Evolutionary conservation across 2,113 vertebrate species (phyloP).

Genomic region (Eudyptes chrysolophus): DNA sequence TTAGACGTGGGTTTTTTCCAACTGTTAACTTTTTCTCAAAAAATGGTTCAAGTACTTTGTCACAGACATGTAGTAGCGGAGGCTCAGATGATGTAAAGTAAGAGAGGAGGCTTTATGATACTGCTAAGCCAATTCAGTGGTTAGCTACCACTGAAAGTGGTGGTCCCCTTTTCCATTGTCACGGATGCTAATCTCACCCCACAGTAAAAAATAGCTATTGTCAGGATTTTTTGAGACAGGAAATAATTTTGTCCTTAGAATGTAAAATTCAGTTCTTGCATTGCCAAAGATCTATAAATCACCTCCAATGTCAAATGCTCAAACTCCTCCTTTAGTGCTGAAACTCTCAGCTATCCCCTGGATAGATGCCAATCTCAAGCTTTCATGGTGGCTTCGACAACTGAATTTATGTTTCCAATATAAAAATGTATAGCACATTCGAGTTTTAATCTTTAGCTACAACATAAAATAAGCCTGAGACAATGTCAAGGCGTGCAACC

Average conservation of each 20-base stretch:
- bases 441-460: neutral
- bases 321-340: neutral
- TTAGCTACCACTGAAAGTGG: neutral
- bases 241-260: neutral
- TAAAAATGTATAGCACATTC: neutral
- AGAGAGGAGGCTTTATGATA: neutral
- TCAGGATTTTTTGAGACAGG: neutral
- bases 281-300: neutral
- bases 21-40: neutral
- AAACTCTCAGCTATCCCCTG: neutral
- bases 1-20: neutral
- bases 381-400: neutral
- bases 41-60: neutral
- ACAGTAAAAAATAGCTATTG: neutral
- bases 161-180: neutral
- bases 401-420: neutral
- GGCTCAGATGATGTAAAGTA: neutral
- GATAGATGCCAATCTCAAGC: neutral
- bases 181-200: neutral
- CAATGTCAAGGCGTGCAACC: neutral
- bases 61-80: neutral
- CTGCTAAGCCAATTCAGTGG: neutral
- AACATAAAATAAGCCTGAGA: neutral
- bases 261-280: neutral
- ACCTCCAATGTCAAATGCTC: neutral